Evolutionary conservation across 2,113 vertebrate genomes (phyloP).

Genomic region (Mormyrus iriodes): DNA sequence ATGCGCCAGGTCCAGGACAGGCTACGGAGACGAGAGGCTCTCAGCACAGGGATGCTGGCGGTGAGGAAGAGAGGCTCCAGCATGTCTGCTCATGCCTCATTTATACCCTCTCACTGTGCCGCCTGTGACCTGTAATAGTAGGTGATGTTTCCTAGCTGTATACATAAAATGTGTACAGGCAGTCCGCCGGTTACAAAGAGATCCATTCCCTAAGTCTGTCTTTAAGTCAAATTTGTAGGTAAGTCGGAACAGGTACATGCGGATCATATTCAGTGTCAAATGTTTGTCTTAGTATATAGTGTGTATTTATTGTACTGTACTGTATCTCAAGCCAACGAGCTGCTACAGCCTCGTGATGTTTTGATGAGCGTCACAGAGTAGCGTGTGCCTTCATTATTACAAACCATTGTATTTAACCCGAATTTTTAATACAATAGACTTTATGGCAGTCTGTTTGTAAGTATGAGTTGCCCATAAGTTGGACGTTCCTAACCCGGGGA

Average conservation of each 20-base stretch:
- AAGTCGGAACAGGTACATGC: background rate
- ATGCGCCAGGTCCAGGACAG: background rate
- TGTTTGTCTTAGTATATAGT: background rate
- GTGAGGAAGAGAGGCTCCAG: background rate
- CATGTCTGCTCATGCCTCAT: background rate
- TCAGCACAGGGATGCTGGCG: background rate
- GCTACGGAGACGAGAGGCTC: background rate
- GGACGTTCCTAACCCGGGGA: background rate
- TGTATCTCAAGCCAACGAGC: background rate
- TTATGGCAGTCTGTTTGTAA: background rate
- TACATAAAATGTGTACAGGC: background rate
- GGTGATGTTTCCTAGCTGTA: background rate
- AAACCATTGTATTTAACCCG: background rate
- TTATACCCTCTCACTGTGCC: background rate
- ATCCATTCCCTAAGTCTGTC: background rate
- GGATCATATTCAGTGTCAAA: background rate
- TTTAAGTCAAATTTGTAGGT: background rate
- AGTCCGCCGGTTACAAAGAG: background rate
- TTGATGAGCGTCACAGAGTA: background rate
- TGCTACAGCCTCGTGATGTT: background rate
- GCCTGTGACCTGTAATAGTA: background rate
- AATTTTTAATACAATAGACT: background rate
- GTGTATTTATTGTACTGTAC: background rate
- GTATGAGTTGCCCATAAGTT: background rate
- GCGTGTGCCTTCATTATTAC: background rate